Conservation (phyloP, 2,888 invertebrate species). For the Drosophila putrida region DNA sequence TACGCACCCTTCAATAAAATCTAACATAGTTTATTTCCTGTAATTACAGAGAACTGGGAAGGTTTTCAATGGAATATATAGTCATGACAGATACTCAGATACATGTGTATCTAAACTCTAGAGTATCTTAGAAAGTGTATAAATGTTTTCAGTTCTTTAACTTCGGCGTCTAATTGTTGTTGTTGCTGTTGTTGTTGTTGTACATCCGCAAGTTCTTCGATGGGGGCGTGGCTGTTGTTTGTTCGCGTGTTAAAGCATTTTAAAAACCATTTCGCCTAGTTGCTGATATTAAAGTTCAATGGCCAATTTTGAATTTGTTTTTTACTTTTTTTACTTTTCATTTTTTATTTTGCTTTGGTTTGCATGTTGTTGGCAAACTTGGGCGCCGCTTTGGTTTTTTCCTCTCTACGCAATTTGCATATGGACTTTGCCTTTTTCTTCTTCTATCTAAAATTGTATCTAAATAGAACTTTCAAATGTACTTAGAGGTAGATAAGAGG, state of each 20-base stretch:
- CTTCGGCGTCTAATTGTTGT: background rate
- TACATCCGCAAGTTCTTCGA: slow-evolving; percentile 34
- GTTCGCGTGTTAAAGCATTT: slow-evolving; percentile 70
- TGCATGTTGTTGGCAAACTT: slow-evolving; percentile 37
- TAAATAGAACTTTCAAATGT: slow-evolving; percentile 5
- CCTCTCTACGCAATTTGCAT: slow-evolving; percentile 17
- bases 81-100: too few relatives aligned
- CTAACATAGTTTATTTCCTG: too few relatives aligned
- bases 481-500: slow-evolving; percentile 8
- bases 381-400: slow-evolving; percentile 53
- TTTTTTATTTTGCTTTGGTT: slow-evolving; percentile 46
- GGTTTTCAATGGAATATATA: too few relatives aligned
- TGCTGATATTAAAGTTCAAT: slow-evolving; percentile 73
- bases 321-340: background rate
- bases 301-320: slow-evolving; percentile 63
- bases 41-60: too few relatives aligned
- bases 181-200: slow-evolving; percentile 1
- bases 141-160: slow-evolving; percentile 13
- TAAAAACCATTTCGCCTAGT: slow-evolving; percentile 43
- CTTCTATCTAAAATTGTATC: background rate
- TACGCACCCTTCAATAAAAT: too few relatives aligned
- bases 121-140: slow-evolving; percentile 4
- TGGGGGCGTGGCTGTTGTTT: slow-evolving; percentile 56
- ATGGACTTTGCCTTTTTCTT: background rate
- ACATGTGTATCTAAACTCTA: background rate